Evolutionary conservation across 2,888 invertebrate species (phyloP).

Genomic region (Epirrhoe alternata): DNA sequence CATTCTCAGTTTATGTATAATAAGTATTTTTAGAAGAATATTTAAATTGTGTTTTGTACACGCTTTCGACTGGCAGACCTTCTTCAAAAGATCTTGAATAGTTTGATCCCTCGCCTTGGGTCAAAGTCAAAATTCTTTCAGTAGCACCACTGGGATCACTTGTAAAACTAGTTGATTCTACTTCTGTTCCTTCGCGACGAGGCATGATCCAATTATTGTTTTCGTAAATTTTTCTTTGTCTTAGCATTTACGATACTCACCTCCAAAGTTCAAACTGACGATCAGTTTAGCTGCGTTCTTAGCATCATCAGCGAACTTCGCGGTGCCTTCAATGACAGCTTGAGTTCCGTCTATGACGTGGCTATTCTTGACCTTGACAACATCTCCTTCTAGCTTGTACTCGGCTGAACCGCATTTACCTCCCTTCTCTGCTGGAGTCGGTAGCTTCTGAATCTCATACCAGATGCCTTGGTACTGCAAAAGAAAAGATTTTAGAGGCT

Average conservation of each 20-base stretch:
- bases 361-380: slow-evolving; percentile 67
- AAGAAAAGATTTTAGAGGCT: background rate
- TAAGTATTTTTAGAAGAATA: too few relatives aligned
- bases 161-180: too few relatives aligned
- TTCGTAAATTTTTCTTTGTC: too few relatives aligned
- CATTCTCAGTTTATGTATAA: too few relatives aligned
- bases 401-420: slow-evolving; percentile 86
- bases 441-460: slow-evolving; percentile 88
- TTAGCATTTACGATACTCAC: slow-evolving; percentile 48
- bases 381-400: slow-evolving; percentile 79
- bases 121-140: too few relatives aligned
- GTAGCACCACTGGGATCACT: too few relatives aligned
- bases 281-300: slow-evolving; percentile 75
- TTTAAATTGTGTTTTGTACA: too few relatives aligned
- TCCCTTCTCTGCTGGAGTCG: slow-evolving; percentile 84
- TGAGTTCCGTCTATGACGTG: slow-evolving; percentile 66
- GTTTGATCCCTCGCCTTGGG: too few relatives aligned
- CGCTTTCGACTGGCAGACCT: too few relatives aligned
- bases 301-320: slow-evolving; percentile 69
- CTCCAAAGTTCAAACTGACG: slow-evolving; percentile 68
- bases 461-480: slow-evolving; percentile 86
- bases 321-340: slow-evolving; percentile 67
- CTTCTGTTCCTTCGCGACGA: too few relatives aligned
- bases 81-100: too few relatives aligned
- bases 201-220: too few relatives aligned